Evolutionary conservation across 2,797 vertebrate species (phyloP), one percentile per base, ranked within the genome.

Genomic region (Falco cherrug): DNA sequence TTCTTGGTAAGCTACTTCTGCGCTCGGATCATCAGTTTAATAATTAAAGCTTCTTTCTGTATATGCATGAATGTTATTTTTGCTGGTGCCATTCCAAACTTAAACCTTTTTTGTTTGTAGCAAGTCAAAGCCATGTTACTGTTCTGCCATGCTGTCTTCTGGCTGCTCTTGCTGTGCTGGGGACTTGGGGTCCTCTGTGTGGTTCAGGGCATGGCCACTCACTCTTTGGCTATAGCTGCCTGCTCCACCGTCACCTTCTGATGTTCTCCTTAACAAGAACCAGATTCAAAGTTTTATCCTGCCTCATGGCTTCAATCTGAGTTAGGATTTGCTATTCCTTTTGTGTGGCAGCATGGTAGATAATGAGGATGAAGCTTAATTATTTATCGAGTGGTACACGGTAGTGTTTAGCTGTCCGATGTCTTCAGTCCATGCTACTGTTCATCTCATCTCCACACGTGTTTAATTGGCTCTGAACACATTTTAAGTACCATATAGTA

Each of bases 331-430:
- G n/a, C 53, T 57, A 0, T 53, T 90, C 20, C 29, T 84, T 37
- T 90, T 81, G 54, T 11, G 4, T 78, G 80, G 53, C 48, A 37
- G 28, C 0, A 0, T 41, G 20, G 37, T 39, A 26, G 56, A 13
- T 78, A 33, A 57, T 39, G n/a, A 81, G 57, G 73, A 47, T 50
- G 61, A 75, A 88, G 75, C 56, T 92, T 43, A 37, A 4, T 73
- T 26, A 7, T 25, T 86, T 64, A 21, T 0, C 0, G 0, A 31
- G 74, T n/a, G 31, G 25, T 37, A 5, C 26, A 3, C 0, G 0
- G 24, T 33, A 35, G 54, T 24, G 29, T 73, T 87, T 63, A 84
- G 35, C 59, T 69, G 33, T 54, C 39, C 8, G 6, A 5, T 63
- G 31, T 59, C 51, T 67, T 77, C 51, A 76, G 0, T 71, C 45